Evolutionary conservation across 2,113 vertebrate species (phyloP), one percentile per base, ranked within the genome.

Genomic region (Xerus inauris): DNA sequence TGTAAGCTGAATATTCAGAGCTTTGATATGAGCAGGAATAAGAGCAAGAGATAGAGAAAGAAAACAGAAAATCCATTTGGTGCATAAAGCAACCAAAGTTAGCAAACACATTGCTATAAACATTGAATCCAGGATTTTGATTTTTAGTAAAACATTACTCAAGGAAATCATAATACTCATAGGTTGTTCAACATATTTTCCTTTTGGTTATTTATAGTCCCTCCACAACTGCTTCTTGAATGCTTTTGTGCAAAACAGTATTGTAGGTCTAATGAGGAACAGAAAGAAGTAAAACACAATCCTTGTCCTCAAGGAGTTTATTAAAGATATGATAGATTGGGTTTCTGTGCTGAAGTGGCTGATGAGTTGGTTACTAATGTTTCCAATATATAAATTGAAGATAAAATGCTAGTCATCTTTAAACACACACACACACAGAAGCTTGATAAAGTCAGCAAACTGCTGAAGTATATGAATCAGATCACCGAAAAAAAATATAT

Each of bases 1-100:
- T 30, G 54, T 40, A 94, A 71, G 30, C 51, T 64, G 93, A 88
- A 95, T 95, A 94, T 85, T 94, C 59, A 94, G 88, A 87, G 64
- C 89, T 87, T 54, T 71, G 13, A 57, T 81, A 42, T 12, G 64
- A 85, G 64, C 11, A 83, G 38, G 10, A 76, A 71, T 10, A 92
- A 83, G 65, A 92, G 40, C 51, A 73, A 80, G 65, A 62, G 49
- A 76, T 13, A 54, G 81, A 81, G 81, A 91, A 94, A 54, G 72
- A 47, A 88, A 95, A 75, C 4, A 71, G 64, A 45, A 90, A 89
- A 72, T 51, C 24, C 13, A 35, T 2, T 76, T 19, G 26, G 26
- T 42, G 13, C 51, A 90, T 8, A 54, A 47, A 97, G 62, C 67
- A 54, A 22, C 5, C 47, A 67, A 8, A 26, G 28, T 76, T 79